Base-by-base conservation (phyloP, 2,888 invertebrate genomes). In the Stomorhina lunata region DNA sequence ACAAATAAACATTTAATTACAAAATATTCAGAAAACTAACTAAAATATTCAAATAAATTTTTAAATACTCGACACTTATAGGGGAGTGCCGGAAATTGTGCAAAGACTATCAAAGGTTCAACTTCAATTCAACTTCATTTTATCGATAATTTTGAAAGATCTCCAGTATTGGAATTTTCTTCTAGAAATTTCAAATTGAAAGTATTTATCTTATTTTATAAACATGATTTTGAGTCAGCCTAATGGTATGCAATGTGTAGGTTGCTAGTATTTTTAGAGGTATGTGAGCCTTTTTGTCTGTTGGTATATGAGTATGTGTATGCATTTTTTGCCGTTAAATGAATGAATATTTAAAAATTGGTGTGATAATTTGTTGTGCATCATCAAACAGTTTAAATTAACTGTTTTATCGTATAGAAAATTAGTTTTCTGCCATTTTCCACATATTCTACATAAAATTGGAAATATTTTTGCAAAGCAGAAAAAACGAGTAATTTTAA, bases 341-440 rank as follows among this genome's bases (percentile, higher is more conserved):
- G 32, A 66, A 57, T 48, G 57, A 59, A 76, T 55, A 37, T 80
- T 80, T 29, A 43, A 48, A 69, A 80, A 65, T 69, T 75, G 17
- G 37, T 71, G 65, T 34, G 76, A 76, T 76, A 76, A 81, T 81
- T 81, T 71, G 65, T 40, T 71, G 40, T 81, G 59, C 71, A 71
- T 81, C 80, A 76, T 76, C 69, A 71, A 81, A 57, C 71, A 53
- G 63, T 80, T 76, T 50, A 71, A 71, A 69, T 68, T 75, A 75
- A 75, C 80, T 48, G 25, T 57, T 80, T 80, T 65, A 69, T 37
- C 55, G 40, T 48, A 57, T 57, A 34, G 22, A 63, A 76, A 75
- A 71, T 75, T 75, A 63, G 37, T 75, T 69, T 57, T 43, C 34
- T 40, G 15, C 15, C 9, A 15, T 37, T 45, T 25, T 37, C n/a